A percentile compares a stretch with the other conserved stretches of the same genome.
Evolutionary conservation across 2,797 vertebrate genomes (phyloP).

Genomic region (Pseudopleuronectes americanus): DNA sequence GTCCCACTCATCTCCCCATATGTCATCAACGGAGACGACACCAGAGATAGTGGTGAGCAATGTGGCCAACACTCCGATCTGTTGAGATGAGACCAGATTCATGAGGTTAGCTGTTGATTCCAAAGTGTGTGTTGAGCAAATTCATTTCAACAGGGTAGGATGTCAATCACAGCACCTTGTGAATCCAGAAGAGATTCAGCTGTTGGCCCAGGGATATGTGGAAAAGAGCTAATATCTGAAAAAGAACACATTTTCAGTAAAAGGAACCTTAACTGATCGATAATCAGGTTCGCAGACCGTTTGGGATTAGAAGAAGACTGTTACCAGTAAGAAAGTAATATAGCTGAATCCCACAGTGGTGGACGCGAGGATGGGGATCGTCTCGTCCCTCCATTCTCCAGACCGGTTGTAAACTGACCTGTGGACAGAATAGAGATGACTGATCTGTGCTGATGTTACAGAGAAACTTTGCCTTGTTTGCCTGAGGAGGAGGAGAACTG

Average conservation of each 20-base stretch:
- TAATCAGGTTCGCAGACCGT: not conserved
- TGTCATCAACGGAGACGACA: constrained; percentile 88
- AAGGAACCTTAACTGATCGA: not conserved
- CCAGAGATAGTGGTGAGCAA: constrained; percentile 89
- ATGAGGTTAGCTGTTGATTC: not conserved
- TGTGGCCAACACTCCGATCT: constrained; percentile 89
- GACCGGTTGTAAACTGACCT: constrained; percentile 96
- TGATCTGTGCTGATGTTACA: not conserved
- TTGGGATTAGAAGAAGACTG: not conserved
- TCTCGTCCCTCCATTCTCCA: constrained; percentile 95
- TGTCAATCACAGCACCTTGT: constrained; percentile 77
- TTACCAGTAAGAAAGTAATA: constrained; percentile 90
- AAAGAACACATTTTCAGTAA: not conserved
- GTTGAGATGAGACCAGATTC: constrained; percentile 20
- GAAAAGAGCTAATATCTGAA: constrained; percentile 83
- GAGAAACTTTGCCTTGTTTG: not conserved
- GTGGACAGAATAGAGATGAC: constrained; percentile 22
- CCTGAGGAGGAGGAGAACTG: too few species aligned
- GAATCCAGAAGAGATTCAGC: constrained; percentile 86
- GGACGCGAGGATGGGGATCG: constrained; percentile 89
- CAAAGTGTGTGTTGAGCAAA: not conserved
- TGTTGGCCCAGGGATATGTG: constrained; percentile 86
- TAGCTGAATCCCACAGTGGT: constrained; percentile 92
- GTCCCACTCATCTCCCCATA: constrained; percentile 94
- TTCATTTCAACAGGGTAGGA: too few species aligned